These are phyloP conservation scores for Caenorhabditis briggsae DNA, from an alignment of 1,140 invertebrate species.

Conservation along the genomic window DNA sequence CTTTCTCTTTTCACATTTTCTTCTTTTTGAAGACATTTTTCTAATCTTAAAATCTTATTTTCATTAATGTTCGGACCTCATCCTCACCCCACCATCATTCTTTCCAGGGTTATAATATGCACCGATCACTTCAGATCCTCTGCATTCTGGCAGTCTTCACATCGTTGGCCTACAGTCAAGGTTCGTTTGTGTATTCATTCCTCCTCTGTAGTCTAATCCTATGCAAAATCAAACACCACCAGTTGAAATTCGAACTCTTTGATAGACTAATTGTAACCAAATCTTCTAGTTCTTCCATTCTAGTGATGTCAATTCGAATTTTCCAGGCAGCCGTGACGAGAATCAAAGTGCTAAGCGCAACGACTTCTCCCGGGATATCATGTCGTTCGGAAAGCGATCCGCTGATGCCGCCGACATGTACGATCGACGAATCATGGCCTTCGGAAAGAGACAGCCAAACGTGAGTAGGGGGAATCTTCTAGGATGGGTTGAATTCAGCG, in stretches of 20 bases:
- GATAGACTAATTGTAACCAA: conserved; percentile 30
- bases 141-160: conserved; percentile 34
- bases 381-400: conserved; percentile 57
- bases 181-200: background rate
- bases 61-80: too few relatives aligned
- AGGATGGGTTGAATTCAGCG: too few relatives aligned
- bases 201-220: background rate
- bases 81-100: background rate
- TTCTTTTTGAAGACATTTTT: too few relatives aligned
- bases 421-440: conserved; percentile 2
- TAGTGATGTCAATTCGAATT: background rate
- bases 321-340: conserved; percentile 34
- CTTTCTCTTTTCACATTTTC: too few relatives aligned
- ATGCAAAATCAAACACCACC: background rate
- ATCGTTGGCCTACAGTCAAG: conserved; percentile 32
- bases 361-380: conserved; percentile 52
- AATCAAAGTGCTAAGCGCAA: conserved; percentile 34
- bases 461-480: too few relatives aligned
- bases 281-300: background rate
- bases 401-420: conserved; percentile 11
- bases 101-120: conserved; percentile 46
- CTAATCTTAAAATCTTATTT: too few relatives aligned
- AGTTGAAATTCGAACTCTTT: background rate
- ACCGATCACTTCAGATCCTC: conserved; percentile 47
- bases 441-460: conserved; percentile 13